Evolutionary conservation across 2,888 invertebrate genomes (phyloP), one percentile per base, ranked within the genome.

Genomic region (Athrips mouffetella): DNA sequence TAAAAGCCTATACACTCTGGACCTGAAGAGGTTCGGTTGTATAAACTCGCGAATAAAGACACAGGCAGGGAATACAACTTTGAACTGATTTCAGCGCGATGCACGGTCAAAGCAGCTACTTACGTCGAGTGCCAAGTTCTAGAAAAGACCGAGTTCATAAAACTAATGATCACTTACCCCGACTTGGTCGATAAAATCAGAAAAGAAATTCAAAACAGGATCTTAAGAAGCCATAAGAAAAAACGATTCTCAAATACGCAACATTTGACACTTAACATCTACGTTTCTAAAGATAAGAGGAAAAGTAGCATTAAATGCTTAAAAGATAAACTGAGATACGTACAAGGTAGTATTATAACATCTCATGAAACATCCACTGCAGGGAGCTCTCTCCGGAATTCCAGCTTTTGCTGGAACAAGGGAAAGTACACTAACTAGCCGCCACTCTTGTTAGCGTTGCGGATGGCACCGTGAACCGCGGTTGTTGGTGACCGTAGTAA

Each of bases 41-140:
- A n/a, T n/a, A n/a, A n/a, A n/a, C n/a, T n/a, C n/a, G n/a, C n/a
- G n/a, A n/a, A n/a, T n/a, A n/a, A n/a, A n/a, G n/a, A n/a, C n/a
- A n/a, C n/a, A n/a, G n/a, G n/a, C n/a, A n/a, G n/a, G n/a, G n/a
- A n/a, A n/a, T n/a, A n/a, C n/a, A n/a, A n/a, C n/a, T n/a, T n/a
- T n/a, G n/a, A 15, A 30, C 13, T 8, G 37, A 65, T 67, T 68
- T 52, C 58, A 88, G 86, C 90, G 4, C 78, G 88, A 54, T 86
- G 89, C 42, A 87, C 89, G 30, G 84, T 90, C 2, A 85, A 86
- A 72, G 90, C 90, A 13, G 83, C 87, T 3, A 82, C 82, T 11
- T 90, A 89, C 51, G 87, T 89, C 0, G 90, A 90, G 69, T 83
- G 89, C 51, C 88, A 89, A 73, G 85, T 86, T n/a, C 64, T 89